These are phyloP conservation scores for Athene cunicularia DNA, from an alignment of 2,113 vertebrate species.

Conservation along the genomic window DNA sequence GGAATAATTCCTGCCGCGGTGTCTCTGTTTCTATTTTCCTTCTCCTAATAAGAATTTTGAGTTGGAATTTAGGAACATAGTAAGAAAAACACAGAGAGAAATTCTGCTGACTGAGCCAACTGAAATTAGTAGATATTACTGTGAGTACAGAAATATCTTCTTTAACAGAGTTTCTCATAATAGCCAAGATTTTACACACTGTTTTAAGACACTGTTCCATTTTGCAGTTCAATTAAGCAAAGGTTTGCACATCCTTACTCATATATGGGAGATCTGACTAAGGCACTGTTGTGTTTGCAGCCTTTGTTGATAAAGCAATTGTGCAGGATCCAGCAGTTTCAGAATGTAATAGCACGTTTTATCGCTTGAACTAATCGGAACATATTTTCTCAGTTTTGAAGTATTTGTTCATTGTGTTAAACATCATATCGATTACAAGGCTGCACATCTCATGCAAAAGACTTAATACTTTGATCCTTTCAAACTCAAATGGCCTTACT, in stretches of 20 bases:
- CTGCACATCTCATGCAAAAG: neutral
- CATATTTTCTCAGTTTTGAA: slow-evolving; percentile 6
- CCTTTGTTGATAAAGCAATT: neutral
- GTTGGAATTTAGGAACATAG: neutral
- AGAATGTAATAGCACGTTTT: neutral
- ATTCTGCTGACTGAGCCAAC: neutral
- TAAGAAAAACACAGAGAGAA: neutral
- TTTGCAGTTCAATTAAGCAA: slow-evolving; percentile 13
- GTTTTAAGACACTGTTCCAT: neutral
- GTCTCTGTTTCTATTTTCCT: neutral
- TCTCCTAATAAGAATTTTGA: neutral
- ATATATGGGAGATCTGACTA: neutral
- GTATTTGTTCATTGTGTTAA: slow-evolving; percentile 37
- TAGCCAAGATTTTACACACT: neutral
- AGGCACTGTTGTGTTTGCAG: neutral
- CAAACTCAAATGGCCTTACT: neutral
- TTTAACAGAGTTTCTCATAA: neutral
- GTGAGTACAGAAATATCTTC: neutral
- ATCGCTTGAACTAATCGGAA: slow-evolving; percentile 37
- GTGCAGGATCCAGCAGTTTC: neutral
- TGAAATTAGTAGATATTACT: neutral
- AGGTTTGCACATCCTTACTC: neutral
- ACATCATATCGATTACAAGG: neutral
- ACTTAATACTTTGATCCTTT: slow-evolving; percentile 12
- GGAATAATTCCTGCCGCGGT: neutral